Evolutionary conservation across 1,140 invertebrate species (phyloP).

Genomic region (Varroa destructor): DNA sequence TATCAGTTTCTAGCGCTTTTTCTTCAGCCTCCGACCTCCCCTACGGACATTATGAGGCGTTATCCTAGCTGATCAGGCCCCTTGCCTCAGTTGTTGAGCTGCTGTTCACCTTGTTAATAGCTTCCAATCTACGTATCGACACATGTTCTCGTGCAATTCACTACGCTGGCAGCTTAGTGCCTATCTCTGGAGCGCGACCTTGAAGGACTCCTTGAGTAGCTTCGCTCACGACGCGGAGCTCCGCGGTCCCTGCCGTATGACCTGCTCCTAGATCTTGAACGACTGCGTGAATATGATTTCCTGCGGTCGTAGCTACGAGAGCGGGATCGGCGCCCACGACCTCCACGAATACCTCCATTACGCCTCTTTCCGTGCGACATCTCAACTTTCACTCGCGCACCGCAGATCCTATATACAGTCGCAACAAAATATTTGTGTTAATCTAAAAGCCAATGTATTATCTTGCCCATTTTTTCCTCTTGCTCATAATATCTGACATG

Average conservation of each 20-base stretch:
- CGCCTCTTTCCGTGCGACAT: slow-evolving; percentile 72
- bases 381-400: slow-evolving; percentile 65
- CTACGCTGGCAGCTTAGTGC: slow-evolving; percentile 1
- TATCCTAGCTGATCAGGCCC: no score
- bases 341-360: slow-evolving; percentile 50
- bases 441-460: not conserved
- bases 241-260: slow-evolving; percentile 12
- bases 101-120: no score
- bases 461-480: no score
- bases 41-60: no score
- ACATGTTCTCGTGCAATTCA: no score
- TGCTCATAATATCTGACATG: no score
- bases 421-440: not conserved
- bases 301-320: slow-evolving; percentile 15
- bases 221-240: slow-evolving; percentile 3
- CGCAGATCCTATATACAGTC: slow-evolving; percentile 50
- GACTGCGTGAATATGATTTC: slow-evolving; percentile 15
- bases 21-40: no score
- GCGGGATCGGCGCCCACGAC: slow-evolving; percentile 8
- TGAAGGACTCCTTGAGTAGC: slow-evolving; percentile 13
- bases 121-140: no score
- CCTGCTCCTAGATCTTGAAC: slow-evolving; percentile 19
- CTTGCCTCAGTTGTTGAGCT: no score
- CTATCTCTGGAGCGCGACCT: slow-evolving; percentile 19
- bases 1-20: no score